A percentile compares a stretch with the other conserved stretches of the same genome.
These are phyloP conservation scores for Microplitis demolitor DNA, from an alignment of 1,140 invertebrate species.

Conservation along the genomic window DNA sequence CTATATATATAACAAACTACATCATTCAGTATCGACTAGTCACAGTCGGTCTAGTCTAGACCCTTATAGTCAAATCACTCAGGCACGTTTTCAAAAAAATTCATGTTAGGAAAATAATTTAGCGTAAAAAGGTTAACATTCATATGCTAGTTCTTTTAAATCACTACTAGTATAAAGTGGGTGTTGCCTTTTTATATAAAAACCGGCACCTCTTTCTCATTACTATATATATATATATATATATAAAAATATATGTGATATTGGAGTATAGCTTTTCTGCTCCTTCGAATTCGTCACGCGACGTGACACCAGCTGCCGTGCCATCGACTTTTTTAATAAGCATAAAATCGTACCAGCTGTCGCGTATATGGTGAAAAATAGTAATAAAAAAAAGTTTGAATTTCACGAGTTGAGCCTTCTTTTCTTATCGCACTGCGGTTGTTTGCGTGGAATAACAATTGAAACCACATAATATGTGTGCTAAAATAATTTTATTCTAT, in stretches of 20 bases:
- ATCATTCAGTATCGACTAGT: not conserved
- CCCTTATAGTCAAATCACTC: not conserved
- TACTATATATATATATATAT: slow-evolving; percentile 18
- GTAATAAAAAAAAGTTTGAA: no score
- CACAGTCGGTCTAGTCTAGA: not conserved
- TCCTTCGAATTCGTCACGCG: slow-evolving; percentile 47
- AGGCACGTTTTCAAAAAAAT: not conserved
- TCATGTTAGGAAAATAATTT: not conserved
- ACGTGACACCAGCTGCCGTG: slow-evolving; percentile 40
- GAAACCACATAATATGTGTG: slow-evolving; percentile 24
- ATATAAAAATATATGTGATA: not conserved
- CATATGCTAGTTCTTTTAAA: not conserved
- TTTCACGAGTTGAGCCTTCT: slow-evolving; percentile 22
- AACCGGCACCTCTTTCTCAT: not conserved
- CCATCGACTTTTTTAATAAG: slow-evolving; percentile 44
- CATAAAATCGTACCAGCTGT: slow-evolving; percentile 43
- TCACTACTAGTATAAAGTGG: not conserved
- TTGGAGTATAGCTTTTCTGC: slow-evolving; percentile 9
- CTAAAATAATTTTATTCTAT: not conserved
- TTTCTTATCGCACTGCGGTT: slow-evolving; percentile 29
- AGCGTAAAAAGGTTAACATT: slow-evolving; percentile 8
- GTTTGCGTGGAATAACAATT: slow-evolving; percentile 34
- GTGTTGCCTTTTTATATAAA: not conserved
- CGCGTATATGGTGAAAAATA: slow-evolving; percentile 28
- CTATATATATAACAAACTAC: not conserved